Evolutionary conservation across 1,140 invertebrate species (phyloP), one percentile per base, ranked within the genome.

Genomic region (Pectinophora gossypiella): DNA sequence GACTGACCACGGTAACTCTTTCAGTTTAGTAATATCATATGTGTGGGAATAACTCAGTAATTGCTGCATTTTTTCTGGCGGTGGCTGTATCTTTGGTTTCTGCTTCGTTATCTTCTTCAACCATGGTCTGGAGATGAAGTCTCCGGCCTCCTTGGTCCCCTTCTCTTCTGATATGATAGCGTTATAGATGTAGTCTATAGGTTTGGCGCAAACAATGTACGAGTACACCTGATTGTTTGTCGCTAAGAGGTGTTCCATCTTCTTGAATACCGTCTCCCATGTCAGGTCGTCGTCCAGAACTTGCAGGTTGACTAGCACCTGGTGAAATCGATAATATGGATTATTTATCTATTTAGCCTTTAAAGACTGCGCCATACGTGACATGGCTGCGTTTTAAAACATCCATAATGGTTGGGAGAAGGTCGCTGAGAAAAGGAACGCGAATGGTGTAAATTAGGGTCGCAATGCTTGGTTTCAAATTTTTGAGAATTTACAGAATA

Each of bases 1-100:
- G 19, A 85, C 79, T 19, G 82, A 82, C 82, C 82, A 85, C 1
- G 82, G 82, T n/a, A 85, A 32, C 18, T 72, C 68, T n/a, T 67
- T 76, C n/a, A 85, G 50, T 20, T 61, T 73, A 2, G 62, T 75
- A 12, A 83, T 72, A 52, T 60, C 51, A 53, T 76, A 85, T 49
- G 65, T 75, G 46, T 61, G 60, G 49, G 78, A 58, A 19, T 82
- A 79, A 0, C 51, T 64, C 10, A 49, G 40, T 2, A 85, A 52
- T 3, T 48, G 54, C 0, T 57, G 42, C 13, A 78, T 5, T 0
- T 42, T 51, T 10, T 56, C 44, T 16, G 51, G 13, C 0, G 35
- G 51, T 9, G 75, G 72, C 7, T 22, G 19, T 9, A 61, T 57
- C 43, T 67, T 70, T 2, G 50, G 48, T 35, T 57, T 66, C n/a